phyloP scores from a whole-genome alignment of 2,113 vertebrate species.

The Laterallus jamaicensis region DNA sequence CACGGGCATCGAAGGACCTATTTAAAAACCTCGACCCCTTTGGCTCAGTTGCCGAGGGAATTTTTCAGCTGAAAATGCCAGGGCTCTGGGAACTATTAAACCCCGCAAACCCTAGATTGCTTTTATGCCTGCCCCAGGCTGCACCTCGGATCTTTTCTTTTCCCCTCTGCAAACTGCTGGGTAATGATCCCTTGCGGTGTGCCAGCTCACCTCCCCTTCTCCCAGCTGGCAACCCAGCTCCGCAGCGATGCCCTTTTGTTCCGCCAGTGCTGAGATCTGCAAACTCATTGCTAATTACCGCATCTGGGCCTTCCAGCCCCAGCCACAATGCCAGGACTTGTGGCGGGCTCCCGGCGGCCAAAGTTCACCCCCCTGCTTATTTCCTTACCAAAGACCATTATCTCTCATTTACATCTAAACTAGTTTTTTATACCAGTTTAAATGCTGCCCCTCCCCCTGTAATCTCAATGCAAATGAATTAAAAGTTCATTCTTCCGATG shows the following conservation, averaged over 20 bases:
- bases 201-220: slow-evolving; percentile 31
- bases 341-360: not conserved
- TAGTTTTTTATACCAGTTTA: slow-evolving; percentile 79
- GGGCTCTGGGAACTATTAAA: slow-evolving; percentile 51
- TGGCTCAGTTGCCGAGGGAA: slow-evolving; percentile 38
- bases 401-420: slow-evolving; percentile 81
- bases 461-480: slow-evolving; percentile 77
- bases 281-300: slow-evolving; percentile 35
- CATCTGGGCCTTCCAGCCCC: slow-evolving; percentile 38
- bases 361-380: slow-evolving; percentile 67
- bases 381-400: slow-evolving; percentile 73
- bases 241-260: slow-evolving; percentile 13
- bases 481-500: slow-evolving; percentile 77
- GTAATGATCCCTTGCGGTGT: slow-evolving; percentile 35
- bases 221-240: slow-evolving; percentile 39
- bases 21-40: slow-evolving; percentile 39
- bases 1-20: slow-evolving; percentile 50
- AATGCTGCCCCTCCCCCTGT: slow-evolving; percentile 72
- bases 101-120: slow-evolving; percentile 17
- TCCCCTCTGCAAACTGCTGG: slow-evolving; percentile 20
- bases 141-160: slow-evolving; percentile 32
- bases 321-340: slow-evolving; percentile 29
- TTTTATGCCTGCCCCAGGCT: slow-evolving; percentile 33
- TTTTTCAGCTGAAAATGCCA: slow-evolving; percentile 61
- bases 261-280: slow-evolving; percentile 9